Base-by-base conservation (phyloP, 1,140 invertebrate species). In the Micrasema minimum region DNA sequence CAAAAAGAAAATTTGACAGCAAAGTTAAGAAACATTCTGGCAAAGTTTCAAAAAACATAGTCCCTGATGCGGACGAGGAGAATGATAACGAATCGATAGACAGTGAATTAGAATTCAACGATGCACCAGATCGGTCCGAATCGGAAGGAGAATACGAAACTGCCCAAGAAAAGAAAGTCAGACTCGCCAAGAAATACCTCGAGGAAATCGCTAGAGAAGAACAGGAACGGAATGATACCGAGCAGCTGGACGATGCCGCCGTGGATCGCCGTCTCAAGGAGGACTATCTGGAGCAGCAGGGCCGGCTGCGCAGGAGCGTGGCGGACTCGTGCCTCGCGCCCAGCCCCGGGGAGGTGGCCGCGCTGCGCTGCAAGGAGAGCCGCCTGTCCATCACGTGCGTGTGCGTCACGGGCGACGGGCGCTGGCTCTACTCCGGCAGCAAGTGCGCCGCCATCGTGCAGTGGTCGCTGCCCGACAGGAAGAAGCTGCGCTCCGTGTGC, bases 391-490 rank as follows among this genome's bases (percentile, higher is more conserved):
- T 98, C 6, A 98, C 96, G 4, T 94, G 93, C 80, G 77, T 96
- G 7, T 93, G 90, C 75, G 79, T 97, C 2, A 91, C 92, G 31
- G 83, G 83, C 64, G 92, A 97, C 83, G 88, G 89, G 37, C 85
- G 89, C 78, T 90, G 85, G 79, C 83, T 94, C 0, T 98, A 90
- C 80, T 91, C 91, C 43, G 95, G 92, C 0, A 95, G 93, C 51
- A 98, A 98, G 85, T 94, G 96, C 82, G 90, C 93, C 50, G 86
- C 85, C 46, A 87, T 99, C 53, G 88, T 97, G 10, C 97, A 97
- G 87, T 99, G 95, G 87, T 80, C 81, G 51, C 80, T 87, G 12
- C 83, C 80, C 68, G 85, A 83, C 67, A 86, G 83, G 76, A 84
- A 79, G 67, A 90, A 89, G 83, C 75, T 88, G 1, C 81, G 82